Evolutionary conservation across 2,888 invertebrate genomes (phyloP).

Genomic region (Parapristionchus giblindavisi): DNA sequence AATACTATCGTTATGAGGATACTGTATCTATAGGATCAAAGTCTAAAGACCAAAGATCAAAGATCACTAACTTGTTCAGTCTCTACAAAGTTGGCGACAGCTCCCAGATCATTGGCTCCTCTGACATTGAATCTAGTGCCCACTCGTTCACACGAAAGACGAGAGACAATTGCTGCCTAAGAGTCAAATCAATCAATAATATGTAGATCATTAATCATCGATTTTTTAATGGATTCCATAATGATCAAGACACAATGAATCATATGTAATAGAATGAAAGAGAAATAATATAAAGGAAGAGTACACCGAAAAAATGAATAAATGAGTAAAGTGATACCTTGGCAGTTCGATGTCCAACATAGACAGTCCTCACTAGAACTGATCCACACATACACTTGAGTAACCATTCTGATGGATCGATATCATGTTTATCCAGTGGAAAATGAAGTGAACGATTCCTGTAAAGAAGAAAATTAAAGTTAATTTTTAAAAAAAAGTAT

Average conservation of each 20-base stretch:
- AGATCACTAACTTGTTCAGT: slow-evolving; percentile 85
- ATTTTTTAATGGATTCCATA: no score
- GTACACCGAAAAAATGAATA: no score
- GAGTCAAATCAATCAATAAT: slow-evolving; percentile 71
- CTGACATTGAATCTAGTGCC: slow-evolving; percentile 97
- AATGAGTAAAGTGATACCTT: no score
- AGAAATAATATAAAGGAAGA: no score
- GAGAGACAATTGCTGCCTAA: slow-evolving; percentile 90
- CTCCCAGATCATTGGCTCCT: slow-evolving; percentile 98
- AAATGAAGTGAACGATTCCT: slow-evolving; percentile 94
- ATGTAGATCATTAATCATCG: no score
- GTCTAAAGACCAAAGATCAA: no score
- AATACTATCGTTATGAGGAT: no score
- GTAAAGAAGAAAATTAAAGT: no score
- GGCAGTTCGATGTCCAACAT: slow-evolving; percentile 92
- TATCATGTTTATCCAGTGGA: slow-evolving; percentile 88
- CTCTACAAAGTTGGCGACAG: slow-evolving; percentile 99
- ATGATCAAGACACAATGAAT: no score
- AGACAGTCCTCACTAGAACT: slow-evolving; percentile 94
- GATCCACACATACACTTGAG: slow-evolving; percentile 91
- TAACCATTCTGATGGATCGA: slow-evolving; percentile 89
- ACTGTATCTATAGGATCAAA: no score
- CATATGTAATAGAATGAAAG: no score
- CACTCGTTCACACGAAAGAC: slow-evolving; percentile 95
- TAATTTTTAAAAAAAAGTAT: no score